Conservation (phyloP, 2,113 vertebrate genomes). For the Sminthopsis crassicaudata region DNA sequence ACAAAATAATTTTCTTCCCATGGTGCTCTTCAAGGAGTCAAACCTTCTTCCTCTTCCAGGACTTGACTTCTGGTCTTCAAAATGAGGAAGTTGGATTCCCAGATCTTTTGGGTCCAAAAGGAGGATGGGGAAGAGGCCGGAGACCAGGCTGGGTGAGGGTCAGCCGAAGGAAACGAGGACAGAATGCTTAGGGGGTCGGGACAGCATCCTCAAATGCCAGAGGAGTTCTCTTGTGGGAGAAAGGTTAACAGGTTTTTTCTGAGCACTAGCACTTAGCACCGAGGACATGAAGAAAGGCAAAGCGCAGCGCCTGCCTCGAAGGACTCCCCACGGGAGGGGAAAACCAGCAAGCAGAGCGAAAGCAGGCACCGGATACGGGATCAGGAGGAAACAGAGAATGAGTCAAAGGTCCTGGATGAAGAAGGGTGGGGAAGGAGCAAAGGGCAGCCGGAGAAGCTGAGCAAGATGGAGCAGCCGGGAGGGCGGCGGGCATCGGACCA, state of each 20-base stretch:
- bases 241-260: rapidly evolving
- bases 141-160: neutral
- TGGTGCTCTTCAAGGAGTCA: neutral
- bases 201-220: neutral
- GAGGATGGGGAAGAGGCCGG: neutral
- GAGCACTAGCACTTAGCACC: neutral
- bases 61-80: neutral
- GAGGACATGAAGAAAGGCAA: neutral
- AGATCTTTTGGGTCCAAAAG: neutral
- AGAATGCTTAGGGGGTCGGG: neutral
- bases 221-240: neutral
- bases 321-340: neutral
- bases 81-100: neutral
- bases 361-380: too few relatives aligned
- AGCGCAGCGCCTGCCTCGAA: neutral
- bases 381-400: rapidly evolving
- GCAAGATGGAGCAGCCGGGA: too few relatives aligned
- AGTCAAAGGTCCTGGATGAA: neutral
- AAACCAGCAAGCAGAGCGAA: too few relatives aligned
- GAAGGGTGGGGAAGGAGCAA: neutral
- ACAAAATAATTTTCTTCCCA: neutral
- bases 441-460: too few relatives aligned
- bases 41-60: neutral
- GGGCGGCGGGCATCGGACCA: too few relatives aligned
- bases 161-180: neutral